These are phyloP conservation scores for Onychomys leucogaster DNA, from an alignment of 2,797 vertebrate genomes.

Conservation along the genomic window DNA sequence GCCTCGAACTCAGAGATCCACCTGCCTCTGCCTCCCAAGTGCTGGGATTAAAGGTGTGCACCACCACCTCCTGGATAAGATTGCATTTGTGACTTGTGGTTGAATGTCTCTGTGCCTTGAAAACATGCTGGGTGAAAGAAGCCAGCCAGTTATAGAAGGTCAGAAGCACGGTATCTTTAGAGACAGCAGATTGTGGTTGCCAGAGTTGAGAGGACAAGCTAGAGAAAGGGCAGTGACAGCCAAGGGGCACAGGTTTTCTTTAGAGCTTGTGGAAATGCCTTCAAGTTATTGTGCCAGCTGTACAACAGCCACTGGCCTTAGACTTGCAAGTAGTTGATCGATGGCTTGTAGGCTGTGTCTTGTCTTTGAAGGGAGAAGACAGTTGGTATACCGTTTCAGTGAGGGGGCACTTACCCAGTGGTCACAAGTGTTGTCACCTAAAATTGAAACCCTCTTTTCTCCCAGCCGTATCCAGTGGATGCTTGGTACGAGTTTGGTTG, in stretches of 20 bases:
- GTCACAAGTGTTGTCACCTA: not conserved
- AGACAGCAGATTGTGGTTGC: not conserved
- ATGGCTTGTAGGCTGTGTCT: not conserved
- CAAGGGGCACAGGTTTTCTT: not conserved
- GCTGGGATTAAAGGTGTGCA: not conserved
- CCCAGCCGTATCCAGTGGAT: not conserved
- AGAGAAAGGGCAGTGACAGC: not conserved
- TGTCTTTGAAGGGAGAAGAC: not conserved
- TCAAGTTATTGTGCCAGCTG: not conserved
- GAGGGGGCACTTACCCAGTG: not conserved
- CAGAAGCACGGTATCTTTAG: not conserved
- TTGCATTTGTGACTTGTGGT: not conserved
- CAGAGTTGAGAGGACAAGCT: not conserved
- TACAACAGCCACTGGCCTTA: not conserved
- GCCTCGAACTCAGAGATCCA: not conserved
- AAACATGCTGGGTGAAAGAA: conserved; percentile 19
- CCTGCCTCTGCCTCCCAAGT: not conserved
- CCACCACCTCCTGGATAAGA: not conserved
- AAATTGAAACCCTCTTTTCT: not conserved
- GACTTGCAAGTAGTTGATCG: not conserved
- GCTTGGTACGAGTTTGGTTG: not conserved
- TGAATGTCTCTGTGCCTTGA: not conserved
- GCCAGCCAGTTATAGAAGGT: not conserved
- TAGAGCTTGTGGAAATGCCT: not conserved
- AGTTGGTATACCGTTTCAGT: not conserved